phyloP scores from a whole-genome alignment of 2,113 vertebrate species.

The Coturnix japonica region DNA sequence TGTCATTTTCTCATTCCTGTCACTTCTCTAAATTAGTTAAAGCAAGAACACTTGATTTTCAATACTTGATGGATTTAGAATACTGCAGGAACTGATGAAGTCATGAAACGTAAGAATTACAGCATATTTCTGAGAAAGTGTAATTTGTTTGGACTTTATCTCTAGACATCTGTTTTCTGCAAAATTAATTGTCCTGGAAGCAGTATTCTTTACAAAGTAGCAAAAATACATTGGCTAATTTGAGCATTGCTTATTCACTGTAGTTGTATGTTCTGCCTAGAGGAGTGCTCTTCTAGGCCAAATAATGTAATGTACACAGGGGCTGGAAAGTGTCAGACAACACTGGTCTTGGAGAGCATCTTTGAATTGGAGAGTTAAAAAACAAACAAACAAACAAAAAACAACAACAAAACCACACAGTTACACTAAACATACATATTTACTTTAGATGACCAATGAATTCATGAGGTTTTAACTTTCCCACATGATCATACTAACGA shows the following conservation, averaged over 20 bases:
- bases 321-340: background rate
- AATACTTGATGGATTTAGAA: background rate
- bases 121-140: background rate
- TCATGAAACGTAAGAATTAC: background rate
- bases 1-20: background rate
- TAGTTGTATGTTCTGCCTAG: too few species aligned
- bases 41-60: background rate
- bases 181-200: background rate
- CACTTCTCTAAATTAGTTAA: background rate
- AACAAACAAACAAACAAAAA: too few species aligned
- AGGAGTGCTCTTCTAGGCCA: background rate
- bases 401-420: too few species aligned
- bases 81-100: background rate
- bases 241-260: background rate
- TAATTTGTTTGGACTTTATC: background rate
- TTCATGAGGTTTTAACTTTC: background rate
- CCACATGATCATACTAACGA: background rate
- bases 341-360: background rate
- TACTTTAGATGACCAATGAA: background rate
- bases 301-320: rapidly evolving
- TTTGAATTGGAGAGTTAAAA: background rate
- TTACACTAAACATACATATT: too few species aligned
- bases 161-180: background rate
- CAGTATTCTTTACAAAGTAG: background rate
- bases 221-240: background rate